phyloP scores from a whole-genome alignment of 1,140 invertebrate species.

The Lysiphlebus fabarum region DNA sequence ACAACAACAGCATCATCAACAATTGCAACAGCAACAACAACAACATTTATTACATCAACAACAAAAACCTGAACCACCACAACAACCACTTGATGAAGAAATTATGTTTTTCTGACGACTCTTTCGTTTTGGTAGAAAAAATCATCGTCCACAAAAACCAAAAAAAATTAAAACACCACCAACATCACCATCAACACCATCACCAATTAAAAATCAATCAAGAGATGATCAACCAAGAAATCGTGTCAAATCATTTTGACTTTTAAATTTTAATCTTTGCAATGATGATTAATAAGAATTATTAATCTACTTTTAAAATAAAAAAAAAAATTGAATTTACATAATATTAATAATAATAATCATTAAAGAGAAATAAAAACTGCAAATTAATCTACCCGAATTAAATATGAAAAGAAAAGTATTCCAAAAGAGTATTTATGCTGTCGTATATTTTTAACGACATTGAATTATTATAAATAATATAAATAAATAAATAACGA shows the following conservation, averaged over 20 bases:
- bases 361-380: conserved; percentile 2
- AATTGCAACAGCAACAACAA: conserved; percentile 29
- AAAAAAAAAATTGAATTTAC: too few relatives aligned
- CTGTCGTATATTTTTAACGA: not conserved
- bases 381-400: not conserved
- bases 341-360: not conserved
- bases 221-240: conserved; percentile 40
- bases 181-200: conserved; percentile 29
- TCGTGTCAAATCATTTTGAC: conserved; percentile 52
- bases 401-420: conserved; percentile 3
- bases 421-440: conserved; percentile 22
- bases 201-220: conserved; percentile 37
- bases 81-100: conserved; percentile 50
- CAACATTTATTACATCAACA: conserved; percentile 11
- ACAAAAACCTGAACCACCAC: conserved; percentile 32
- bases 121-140: conserved; percentile 51
- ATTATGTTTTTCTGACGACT: conserved; percentile 58
- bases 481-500: not conserved
- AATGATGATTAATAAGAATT: not conserved
- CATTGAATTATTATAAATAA: not conserved
- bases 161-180: conserved; percentile 27
- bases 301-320: too few relatives aligned
- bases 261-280: conserved; percentile 29
- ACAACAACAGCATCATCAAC: conserved; percentile 14
- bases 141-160: conserved; percentile 35